phyloP scores from a whole-genome alignment of 2,888 invertebrate genomes.

The Cosmia trapezina region DNA sequence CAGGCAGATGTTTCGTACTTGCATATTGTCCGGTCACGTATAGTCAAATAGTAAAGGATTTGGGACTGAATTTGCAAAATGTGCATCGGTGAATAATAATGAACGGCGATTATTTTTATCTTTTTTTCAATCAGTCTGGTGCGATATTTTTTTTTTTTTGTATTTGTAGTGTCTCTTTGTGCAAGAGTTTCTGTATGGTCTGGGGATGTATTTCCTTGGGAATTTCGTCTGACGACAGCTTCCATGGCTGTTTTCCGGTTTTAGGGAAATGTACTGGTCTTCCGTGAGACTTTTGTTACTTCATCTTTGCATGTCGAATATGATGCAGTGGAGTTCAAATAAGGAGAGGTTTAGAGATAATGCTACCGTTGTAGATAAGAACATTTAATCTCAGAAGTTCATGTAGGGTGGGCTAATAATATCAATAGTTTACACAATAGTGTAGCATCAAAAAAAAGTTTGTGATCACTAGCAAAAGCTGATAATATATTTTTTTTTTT shows the following conservation, averaged over 20 bases:
- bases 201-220: neutral
- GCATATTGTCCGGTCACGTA: slow-evolving; percentile 57
- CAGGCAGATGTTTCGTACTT: slow-evolving; percentile 78
- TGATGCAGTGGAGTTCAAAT: too few species aligned
- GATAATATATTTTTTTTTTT: too few species aligned
- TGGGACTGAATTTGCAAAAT: slow-evolving; percentile 10
- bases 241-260: neutral
- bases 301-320: neutral
- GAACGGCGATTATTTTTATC: neutral
- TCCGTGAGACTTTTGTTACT: neutral
- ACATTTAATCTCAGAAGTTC: too few species aligned
- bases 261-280: neutral
- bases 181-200: neutral
- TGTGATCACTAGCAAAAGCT: too few species aligned
- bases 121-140: neutral
- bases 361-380: too few species aligned
- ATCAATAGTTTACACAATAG: too few species aligned
- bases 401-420: too few species aligned
- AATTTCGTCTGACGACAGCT: neutral
- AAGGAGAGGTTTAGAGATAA: neutral
- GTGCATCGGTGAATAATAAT: slow-evolving; percentile 10
- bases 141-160: neutral
- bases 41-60: slow-evolving; percentile 19
- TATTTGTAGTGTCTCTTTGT: neutral
- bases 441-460: too few species aligned